Percentiles rank a stretch among this genome's conserved stretches.
These are phyloP conservation scores for Brachionichthys hirsutus DNA, from an alignment of 2,113 vertebrate species.

Conservation along the genomic window DNA sequence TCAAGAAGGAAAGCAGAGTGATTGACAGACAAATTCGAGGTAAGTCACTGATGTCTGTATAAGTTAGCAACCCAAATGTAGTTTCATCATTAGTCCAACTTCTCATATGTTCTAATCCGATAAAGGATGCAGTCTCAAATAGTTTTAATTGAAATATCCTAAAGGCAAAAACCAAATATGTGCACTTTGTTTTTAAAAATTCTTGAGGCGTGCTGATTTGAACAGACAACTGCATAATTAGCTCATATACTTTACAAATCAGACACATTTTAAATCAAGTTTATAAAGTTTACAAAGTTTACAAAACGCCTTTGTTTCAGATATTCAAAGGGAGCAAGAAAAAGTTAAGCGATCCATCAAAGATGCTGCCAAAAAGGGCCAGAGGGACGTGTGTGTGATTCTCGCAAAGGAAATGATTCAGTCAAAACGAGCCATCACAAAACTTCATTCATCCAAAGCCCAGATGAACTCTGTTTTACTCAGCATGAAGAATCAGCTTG, in stretches of 20 bases:
- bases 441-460: slow-evolving; percentile 93
- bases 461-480: slow-evolving; percentile 98
- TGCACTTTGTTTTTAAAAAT: neutral
- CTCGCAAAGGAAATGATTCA: slow-evolving; percentile 94
- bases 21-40: slow-evolving; percentile 98
- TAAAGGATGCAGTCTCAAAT: too few relatives aligned
- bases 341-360: slow-evolving; percentile 96
- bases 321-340: slow-evolving; percentile 96
- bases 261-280: neutral
- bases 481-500: slow-evolving; percentile 97
- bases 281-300: neutral
- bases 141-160: too few relatives aligned
- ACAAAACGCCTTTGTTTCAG: slow-evolving; percentile 64
- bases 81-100: neutral
- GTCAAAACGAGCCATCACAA: slow-evolving; percentile 87
- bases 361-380: slow-evolving; percentile 94
- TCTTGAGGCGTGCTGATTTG: neutral
- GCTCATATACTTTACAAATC: neutral
- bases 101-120: too few relatives aligned
- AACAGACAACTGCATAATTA: neutral
- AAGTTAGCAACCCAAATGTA: neutral
- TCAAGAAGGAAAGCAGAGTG: slow-evolving; percentile 94
- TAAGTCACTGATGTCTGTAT: slow-evolving; percentile 62
- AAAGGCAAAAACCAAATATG: too few relatives aligned
- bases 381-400: slow-evolving; percentile 91